Base-by-base conservation (phyloP, 2,113 vertebrate species). In the Cryptomyrus ogoouensis region DNA sequence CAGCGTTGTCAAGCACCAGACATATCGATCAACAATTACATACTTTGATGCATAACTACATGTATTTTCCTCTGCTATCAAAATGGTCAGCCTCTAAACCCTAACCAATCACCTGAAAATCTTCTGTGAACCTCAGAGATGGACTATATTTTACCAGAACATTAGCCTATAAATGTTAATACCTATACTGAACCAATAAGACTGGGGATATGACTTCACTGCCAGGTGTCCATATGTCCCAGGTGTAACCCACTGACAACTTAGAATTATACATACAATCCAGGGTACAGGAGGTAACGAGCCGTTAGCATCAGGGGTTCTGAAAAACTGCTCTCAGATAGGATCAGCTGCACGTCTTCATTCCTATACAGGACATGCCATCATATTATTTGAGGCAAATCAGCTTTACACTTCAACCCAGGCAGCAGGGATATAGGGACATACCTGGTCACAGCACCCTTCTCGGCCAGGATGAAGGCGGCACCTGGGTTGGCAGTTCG, bases 251-350 rank as follows among this genome's bases (percentile, higher is more conserved):
- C 17, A 21, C 5, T 39, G 17, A 44, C 77, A 42, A 9, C 13
- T 27, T 92, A 84, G n/a, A 3, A 10, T 15, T 62, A 27, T 13
- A 95, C 97, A 98, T 96, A 96, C 98, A 98, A 99, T 95, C 98
- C 98, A 90, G 98, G 98, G 92, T 97, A 98, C 93, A 98, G 96
- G 93, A 99, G 96, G 56, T 99, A 98, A 89, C 98, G 97, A 52
- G 96, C 95, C 93, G 96, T 97, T 91, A 97, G 95, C 98, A 99
- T 98, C 94, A 95, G 96, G 10, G 97, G 94, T 91, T 94, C 95
- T 52, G 94, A 96, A 92, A 99, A 99, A 94, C 97, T 96, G 94
- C 94, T 97, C 91, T 97, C 97, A 85, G 97, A 98, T 89, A 99
- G 95, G 92, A 99, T 98, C 92, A 97, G 94, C 46, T 96, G 97